These are phyloP conservation scores for Eulemur mongoz DNA, from an alignment of 2,797 vertebrate genomes.

Conservation along the genomic window DNA sequence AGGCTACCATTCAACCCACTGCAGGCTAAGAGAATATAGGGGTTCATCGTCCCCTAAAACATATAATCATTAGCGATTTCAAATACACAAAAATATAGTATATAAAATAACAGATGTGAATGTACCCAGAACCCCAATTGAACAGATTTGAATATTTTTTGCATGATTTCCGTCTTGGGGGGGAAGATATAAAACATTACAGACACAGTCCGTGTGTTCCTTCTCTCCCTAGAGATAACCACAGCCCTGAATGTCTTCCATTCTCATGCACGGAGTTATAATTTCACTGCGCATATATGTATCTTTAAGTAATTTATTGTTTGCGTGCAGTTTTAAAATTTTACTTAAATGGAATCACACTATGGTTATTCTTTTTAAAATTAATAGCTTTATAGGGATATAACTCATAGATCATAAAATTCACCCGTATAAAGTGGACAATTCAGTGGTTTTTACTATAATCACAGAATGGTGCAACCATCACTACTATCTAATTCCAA, in stretches of 20 bases:
- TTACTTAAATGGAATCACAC: neutral
- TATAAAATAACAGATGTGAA: neutral
- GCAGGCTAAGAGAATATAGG: neutral
- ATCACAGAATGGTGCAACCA: neutral
- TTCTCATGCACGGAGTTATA: neutral
- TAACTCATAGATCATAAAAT: neutral
- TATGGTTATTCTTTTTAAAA: neutral
- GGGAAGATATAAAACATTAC: neutral
- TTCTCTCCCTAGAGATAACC: neutral
- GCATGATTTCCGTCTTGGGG: neutral
- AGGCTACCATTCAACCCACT: neutral
- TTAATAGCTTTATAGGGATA: neutral
- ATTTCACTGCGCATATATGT: neutral
- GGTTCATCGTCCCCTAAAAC: neutral
- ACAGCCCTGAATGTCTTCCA: neutral
- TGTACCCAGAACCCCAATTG: neutral
- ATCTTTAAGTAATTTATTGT: neutral
- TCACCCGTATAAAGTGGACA: neutral
- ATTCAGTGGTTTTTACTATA: neutral
- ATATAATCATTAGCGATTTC: neutral
- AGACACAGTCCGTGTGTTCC: neutral
- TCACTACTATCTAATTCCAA: neutral
- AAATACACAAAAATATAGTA: neutral
- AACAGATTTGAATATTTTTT: neutral
- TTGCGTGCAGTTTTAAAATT: neutral